Conservation (phyloP, 1,140 invertebrate genomes). For the Arctopsyche grandis region DNA sequence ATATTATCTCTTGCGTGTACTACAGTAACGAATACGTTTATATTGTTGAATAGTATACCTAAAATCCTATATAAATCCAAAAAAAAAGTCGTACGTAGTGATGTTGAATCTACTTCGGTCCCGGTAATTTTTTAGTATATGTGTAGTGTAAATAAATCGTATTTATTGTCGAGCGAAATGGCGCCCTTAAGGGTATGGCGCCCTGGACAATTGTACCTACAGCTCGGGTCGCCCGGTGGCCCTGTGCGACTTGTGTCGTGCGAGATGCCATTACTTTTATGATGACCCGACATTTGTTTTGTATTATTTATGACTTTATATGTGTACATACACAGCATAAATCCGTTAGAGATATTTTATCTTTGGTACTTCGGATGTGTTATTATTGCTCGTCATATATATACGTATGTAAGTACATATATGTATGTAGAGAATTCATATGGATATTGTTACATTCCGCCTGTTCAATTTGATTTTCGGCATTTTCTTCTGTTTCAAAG, state of each 20-base stretch:
- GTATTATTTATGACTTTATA: slow-evolving; percentile 8
- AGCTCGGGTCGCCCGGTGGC: background rate
- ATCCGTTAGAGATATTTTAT: background rate
- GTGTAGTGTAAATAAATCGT: slow-evolving; percentile 1
- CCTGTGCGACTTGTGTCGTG: background rate
- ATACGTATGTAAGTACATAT: too few species aligned
- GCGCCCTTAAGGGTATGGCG: slow-evolving; percentile 2
- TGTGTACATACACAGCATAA: background rate
- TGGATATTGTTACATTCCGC: too few species aligned
- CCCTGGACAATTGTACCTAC: background rate
- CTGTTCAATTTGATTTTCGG: too few species aligned
- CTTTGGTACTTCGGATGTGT: background rate
- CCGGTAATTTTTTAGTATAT: background rate
- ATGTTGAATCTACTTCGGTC: too few species aligned
- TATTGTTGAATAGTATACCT: too few species aligned
- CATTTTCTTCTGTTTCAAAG: too few species aligned
- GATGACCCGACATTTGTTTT: slow-evolving; percentile 28
- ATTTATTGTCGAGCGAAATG: slow-evolving; percentile 10
- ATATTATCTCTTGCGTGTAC: too few species aligned
- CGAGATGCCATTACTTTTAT: slow-evolving; percentile 16
- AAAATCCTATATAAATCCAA: too few species aligned
- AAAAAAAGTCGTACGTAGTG: too few species aligned
- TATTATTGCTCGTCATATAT: too few species aligned
- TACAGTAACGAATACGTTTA: too few species aligned
- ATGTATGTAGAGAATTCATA: too few species aligned